Evolutionary conservation across 2,113 vertebrate genomes (phyloP).

Genomic region (Nerophis lumbriciformis): DNA sequence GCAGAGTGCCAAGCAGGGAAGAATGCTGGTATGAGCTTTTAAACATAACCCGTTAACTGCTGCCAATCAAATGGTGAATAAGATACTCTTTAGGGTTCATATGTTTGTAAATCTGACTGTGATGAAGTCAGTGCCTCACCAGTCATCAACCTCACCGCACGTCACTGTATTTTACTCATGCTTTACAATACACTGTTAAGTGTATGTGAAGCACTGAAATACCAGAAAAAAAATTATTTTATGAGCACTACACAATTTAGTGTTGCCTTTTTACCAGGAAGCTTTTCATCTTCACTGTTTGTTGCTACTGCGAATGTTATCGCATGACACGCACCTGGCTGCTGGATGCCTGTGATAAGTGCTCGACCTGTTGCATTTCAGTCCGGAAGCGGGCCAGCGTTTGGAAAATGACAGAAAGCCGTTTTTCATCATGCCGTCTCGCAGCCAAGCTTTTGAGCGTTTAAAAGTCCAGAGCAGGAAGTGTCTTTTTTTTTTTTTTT

Average conservation of each 20-base stretch:
- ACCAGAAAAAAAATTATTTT: no score
- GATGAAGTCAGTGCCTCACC: no score
- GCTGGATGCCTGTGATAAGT: slow-evolving; percentile 19
- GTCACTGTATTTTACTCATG: background rate
- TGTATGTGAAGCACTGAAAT: background rate
- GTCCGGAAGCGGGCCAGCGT: background rate
- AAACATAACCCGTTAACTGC: no score
- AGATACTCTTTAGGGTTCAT: no score
- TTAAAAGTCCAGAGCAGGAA: slow-evolving; percentile 8
- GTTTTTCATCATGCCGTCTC: slow-evolving; percentile 3
- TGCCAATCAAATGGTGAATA: no score
- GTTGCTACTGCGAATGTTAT: slow-evolving; percentile 24
- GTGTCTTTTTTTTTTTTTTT: background rate
- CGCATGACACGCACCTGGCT: slow-evolving; percentile 3
- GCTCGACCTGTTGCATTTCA: slow-evolving; percentile 1
- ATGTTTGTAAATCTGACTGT: no score
- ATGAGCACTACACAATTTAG: background rate
- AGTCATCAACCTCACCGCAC: no score
- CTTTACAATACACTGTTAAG: background rate
- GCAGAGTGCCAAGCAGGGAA: no score
- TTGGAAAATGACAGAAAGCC: background rate
- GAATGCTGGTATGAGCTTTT: no score
- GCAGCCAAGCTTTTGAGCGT: slow-evolving; percentile 11
- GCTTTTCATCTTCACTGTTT: slow-evolving; percentile 10
- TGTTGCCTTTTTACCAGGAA: slow-evolving; percentile 18